Percentiles rank a stretch among this genome's conserved stretches.
Evolutionary conservation across 2,888 invertebrate genomes (phyloP).

Genomic region (Drosophila infuscata): DNA sequence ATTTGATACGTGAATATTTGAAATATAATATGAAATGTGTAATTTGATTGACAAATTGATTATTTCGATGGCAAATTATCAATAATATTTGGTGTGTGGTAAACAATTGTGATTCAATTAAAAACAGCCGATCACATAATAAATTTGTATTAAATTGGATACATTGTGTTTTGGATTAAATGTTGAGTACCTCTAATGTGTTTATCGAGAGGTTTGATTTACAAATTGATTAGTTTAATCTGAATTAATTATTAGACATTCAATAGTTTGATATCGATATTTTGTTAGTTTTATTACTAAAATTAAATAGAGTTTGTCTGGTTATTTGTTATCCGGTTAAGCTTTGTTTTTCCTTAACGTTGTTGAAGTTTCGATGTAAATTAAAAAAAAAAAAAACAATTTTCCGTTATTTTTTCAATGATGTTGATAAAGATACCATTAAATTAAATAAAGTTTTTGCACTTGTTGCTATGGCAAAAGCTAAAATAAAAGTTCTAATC

Average conservation of each 20-base stretch:
- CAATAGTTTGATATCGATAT: neutral
- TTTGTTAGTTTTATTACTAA: neutral
- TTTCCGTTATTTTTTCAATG: conserved; percentile 46
- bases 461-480: conserved; percentile 44
- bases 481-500: conserved; percentile 15
- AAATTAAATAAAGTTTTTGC: conserved; percentile 34
- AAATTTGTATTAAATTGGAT: neutral
- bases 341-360: too few relatives aligned
- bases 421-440: conserved; percentile 14
- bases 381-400: conserved; percentile 29
- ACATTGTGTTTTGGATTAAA: neutral
- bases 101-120: neutral
- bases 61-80: neutral
- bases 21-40: neutral
- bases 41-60: neutral
- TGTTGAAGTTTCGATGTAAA: conserved; percentile 8
- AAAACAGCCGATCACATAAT: neutral
- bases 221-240: neutral
- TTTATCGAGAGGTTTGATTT: neutral
- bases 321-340: neutral
- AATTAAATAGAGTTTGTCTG: neutral
- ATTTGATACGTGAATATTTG: neutral
- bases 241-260: neutral
- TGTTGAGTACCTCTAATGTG: neutral
- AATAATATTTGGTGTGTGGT: neutral